Evolutionary conservation across 2,888 invertebrate species (phyloP), one percentile per base, ranked within the genome.

Genomic region (Cristatella mucedo): DNA sequence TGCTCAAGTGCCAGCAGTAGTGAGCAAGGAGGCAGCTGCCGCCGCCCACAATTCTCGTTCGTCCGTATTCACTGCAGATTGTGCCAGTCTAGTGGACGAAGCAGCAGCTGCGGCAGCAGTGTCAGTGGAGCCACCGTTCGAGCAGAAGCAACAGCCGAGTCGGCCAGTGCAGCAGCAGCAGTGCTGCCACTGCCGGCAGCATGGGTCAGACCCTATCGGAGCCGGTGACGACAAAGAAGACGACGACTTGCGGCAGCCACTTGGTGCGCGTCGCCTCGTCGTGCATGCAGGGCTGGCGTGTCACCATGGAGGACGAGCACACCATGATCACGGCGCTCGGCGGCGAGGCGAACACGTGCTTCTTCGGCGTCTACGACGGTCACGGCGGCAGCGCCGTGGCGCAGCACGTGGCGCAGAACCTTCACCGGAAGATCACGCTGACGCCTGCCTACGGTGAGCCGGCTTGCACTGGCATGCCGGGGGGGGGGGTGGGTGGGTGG

Each of bases 261-360:
- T 18, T 36, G 32, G 73, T 73, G 49, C 69, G 74, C 53, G 87
- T 97, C 4, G 95, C 87, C n/a, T 85, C 89, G 1, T 89, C 89
- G 16, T 89, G 85, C 61, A 97, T 97, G 95, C 97, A 99, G 69
- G 97, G 97, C 65, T 99, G 97, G 97, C 72, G 97, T 46, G 80
- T 91, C 42, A 85, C 68, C 50, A 97, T 99, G 97, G 97, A 97
- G 70, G 97, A 97, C 68, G 84, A 89, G 0, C 97, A 99, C 64
- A 89, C 91, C 36, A 89, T 93, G 56, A 81, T 97, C 51, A 70
- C 97, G 13, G 80, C 86, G 0, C 48, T 69, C 11, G 67, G 68
- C 2, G 87, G 87, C 58, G 95, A 97, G 66, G 84, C 86, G 21
- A 79, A 77, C 18, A 78, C 87, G 22, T 78, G 89, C 3, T 97